Base-by-base conservation (phyloP, 2,888 invertebrate species). In the Boloria selene region DNA sequence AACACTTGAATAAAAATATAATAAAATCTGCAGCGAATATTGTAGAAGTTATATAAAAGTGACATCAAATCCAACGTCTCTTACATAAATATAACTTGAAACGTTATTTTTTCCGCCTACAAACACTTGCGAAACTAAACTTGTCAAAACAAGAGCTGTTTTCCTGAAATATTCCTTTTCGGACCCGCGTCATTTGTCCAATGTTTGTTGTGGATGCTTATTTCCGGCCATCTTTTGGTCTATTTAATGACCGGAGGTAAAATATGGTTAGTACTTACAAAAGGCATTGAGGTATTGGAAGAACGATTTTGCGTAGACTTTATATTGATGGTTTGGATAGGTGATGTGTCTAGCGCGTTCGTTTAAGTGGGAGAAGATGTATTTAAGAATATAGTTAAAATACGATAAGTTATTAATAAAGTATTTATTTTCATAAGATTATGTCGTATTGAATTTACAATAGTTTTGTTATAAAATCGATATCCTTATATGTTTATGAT, bases 181-280 rank as follows among this genome's bases (percentile, higher is more conserved):
- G 77, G 67, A 47, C 68, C 61, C 70, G 68, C 70, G 74, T 65
- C 73, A 74, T 77, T 79, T 75, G 67, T 74, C 71, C 72, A 73
- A 71, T 75, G 77, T 75, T 80, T 82, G 80, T 82, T 81, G 77
- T 78, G 63, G 61, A 64, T 52, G 65, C 61, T 69, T 68, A 67
- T 72, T 61, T 66, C 68, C 52, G 38, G 44, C 50, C 49, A 47
- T 67, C 64, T 65, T 68, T 65, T 67, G 64, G 69, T 70, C 71
- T 73, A 72, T 73, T 73, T 75, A 76, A 75, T 76, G 75, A 75
- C 73, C 70, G 70, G 71, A 67, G 61, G 74, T 74, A 73, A 77
- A 74, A 73, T 74, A 77, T 76, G 66, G 72, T 65, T 65, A 69
- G 70, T 73, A 74, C 71, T 74, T 73, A 56, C 45, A 56, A 45